These are phyloP conservation scores for Drosophila limbata DNA, from an alignment of 2,888 invertebrate species.

Conservation along the genomic window DNA sequence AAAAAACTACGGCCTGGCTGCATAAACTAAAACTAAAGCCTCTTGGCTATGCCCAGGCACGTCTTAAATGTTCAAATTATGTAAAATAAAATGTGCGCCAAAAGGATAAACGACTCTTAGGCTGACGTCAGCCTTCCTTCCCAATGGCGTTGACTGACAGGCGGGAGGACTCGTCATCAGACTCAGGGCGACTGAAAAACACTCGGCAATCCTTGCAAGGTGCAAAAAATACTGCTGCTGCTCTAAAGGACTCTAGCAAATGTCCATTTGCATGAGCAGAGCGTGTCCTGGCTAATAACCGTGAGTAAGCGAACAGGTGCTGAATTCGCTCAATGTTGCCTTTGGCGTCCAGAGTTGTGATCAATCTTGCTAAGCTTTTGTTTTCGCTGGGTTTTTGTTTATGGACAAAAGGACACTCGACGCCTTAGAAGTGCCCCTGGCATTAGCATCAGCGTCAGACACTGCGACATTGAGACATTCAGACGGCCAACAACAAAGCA, in stretches of 20 bases:
- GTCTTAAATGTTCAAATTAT: constrained; percentile 82
- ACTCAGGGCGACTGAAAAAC: constrained; percentile 21
- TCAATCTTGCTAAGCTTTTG: constrained; percentile 83
- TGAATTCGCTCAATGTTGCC: constrained; percentile 8
- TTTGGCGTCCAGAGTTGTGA: constrained; percentile 62
- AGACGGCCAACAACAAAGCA: constrained; percentile 62
- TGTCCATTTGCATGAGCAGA: constrained; percentile 68
- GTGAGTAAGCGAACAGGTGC: constrained; percentile 80
- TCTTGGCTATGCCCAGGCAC: constrained; percentile 78
- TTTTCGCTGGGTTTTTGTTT: constrained; percentile 77
- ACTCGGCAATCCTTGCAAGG: constrained; percentile 70
- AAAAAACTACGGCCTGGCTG: constrained; percentile 56
- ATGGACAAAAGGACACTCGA: constrained; percentile 39
- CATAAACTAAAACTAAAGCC: constrained; percentile 81
- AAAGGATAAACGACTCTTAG: constrained; percentile 63
- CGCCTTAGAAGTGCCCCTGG: constrained; percentile 73
- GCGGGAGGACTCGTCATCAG: constrained; percentile 3
- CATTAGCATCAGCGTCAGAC: constrained; percentile 33
- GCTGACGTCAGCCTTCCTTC: constrained; percentile 74
- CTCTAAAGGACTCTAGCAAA: constrained; percentile 28
- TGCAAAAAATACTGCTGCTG: constrained; percentile 63
- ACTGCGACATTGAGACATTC: constrained; percentile 54
- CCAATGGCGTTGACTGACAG: constrained; percentile 59
- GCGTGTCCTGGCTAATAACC: constrained; percentile 71
- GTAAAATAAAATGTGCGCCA: constrained; percentile 78